phyloP scores from a whole-genome alignment of 2,888 invertebrate species.

The Tetragnatha montana region DNA sequence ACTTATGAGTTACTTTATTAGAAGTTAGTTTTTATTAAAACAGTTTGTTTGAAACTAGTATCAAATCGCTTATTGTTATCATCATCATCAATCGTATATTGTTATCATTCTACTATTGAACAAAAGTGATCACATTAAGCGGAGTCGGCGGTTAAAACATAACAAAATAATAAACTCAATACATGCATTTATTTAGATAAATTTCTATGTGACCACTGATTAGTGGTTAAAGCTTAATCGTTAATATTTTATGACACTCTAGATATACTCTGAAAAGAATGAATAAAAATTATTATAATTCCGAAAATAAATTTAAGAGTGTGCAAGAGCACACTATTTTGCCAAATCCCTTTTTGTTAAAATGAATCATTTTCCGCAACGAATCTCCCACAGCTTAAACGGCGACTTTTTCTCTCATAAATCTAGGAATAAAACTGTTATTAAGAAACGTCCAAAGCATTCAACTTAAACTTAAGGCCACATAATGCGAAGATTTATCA shows the following conservation, averaged over 20 bases:
- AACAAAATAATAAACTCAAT: too few species aligned
- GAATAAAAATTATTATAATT: conserved; percentile 1
- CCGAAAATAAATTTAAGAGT: background rate
- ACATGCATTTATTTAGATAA: too few species aligned
- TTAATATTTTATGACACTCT: background rate
- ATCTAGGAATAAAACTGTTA: conserved; percentile 22
- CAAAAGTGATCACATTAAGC: too few species aligned
- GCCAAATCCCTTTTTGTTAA: conserved; percentile 2
- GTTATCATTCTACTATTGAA: too few species aligned
- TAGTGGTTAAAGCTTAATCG: background rate
- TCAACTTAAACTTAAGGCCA: conserved; percentile 3
- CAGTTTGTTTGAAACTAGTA: too few species aligned
- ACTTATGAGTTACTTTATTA: too few species aligned
- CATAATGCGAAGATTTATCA: conserved; percentile 40
- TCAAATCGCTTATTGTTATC: too few species aligned
- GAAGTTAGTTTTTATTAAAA: too few species aligned
- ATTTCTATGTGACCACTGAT: too few species aligned
- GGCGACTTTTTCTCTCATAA: background rate
- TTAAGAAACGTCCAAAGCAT: conserved; percentile 18
- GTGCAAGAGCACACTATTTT: background rate
- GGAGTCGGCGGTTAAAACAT: too few species aligned
- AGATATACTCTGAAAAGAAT: background rate
- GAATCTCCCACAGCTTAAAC: background rate
- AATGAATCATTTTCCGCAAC: background rate
- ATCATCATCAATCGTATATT: too few species aligned